Conservation (phyloP, 2,797 vertebrate genomes). For the Phrynocephalus guinanensis region DNA sequence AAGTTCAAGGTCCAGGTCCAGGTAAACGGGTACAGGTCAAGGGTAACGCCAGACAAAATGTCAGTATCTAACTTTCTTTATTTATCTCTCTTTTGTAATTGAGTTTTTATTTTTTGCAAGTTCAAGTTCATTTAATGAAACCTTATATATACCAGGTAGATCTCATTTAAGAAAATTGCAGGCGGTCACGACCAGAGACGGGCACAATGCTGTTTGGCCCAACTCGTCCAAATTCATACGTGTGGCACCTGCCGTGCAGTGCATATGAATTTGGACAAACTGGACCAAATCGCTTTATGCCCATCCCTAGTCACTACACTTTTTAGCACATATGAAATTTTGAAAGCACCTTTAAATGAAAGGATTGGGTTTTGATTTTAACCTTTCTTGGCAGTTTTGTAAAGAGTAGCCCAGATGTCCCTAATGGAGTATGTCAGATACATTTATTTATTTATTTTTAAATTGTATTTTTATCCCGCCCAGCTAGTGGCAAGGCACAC, state of each 20-base stretch:
- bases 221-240: too few species aligned
- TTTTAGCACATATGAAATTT: background rate
- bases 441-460: too few species aligned
- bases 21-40: constrained; percentile 99
- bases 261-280: too few species aligned
- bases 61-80: constrained; percentile 97
- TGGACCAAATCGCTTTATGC: too few species aligned
- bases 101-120: constrained; percentile 55
- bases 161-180: background rate
- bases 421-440: background rate
- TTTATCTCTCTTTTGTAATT: constrained; percentile 79
- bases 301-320: background rate
- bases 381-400: constrained; percentile 1
- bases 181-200: background rate
- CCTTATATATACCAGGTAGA: constrained; percentile 27
- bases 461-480: too few species aligned
- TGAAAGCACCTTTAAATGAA: constrained; percentile 5
- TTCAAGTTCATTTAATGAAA: constrained; percentile 58
- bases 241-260: too few species aligned
- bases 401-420: background rate
- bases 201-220: too few species aligned
- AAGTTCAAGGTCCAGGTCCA: constrained; percentile 99
- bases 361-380: constrained; percentile 8
- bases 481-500: too few species aligned
- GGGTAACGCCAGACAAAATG: constrained; percentile 99